Evolutionary conservation across 2,113 vertebrate genomes (phyloP), one percentile per base, ranked within the genome.

Genomic region (Gallinago undulata): DNA sequence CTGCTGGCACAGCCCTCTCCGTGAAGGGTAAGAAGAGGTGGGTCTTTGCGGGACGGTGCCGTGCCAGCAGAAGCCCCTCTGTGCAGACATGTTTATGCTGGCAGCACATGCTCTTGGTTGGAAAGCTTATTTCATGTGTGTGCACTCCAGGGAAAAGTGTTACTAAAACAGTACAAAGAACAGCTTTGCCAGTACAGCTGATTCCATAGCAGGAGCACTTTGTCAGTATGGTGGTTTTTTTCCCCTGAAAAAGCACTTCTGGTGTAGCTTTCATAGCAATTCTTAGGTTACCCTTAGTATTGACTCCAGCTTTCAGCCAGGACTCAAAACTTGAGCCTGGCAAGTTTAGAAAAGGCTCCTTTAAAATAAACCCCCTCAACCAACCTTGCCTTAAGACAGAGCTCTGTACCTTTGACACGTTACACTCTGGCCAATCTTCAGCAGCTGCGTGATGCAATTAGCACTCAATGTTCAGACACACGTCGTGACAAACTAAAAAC

Each of bases 161-260:
- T 59, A 59, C 87, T 86, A 48, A 66, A 94, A 76, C 70, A 91
- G 87, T 5, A 50, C 82, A 83, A 41, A 47, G 94, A 88, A 79
- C 64, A 93, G 90, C 87, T 93, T 84, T 95, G 81, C 91, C 91
- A 66, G 50, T 25, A 39, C 78, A 91, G 95, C 93, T 90, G 84
- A 84, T 53, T 57, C 84, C 74, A 35, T 10, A 69, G 81, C 89
- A 79, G 64, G 74, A 84, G 37, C 57, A 45, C 66, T 92, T 53
- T 43, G 73, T 75, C 62, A 10, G 39, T 83, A 18, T 13, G 75
- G 59, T 80, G 84, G 0, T 30, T 86, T 84, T 68, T 45, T 17
- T 28, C 27, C 21, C 84, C n/a, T 53, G 45, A 39, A 88, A 96
- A 91, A 59, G 24, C 82, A 66, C 75, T 94, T 66, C 14, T 59